phyloP scores from a whole-genome alignment of 1,140 invertebrate species.

The Acromyrmex echinatior region DNA sequence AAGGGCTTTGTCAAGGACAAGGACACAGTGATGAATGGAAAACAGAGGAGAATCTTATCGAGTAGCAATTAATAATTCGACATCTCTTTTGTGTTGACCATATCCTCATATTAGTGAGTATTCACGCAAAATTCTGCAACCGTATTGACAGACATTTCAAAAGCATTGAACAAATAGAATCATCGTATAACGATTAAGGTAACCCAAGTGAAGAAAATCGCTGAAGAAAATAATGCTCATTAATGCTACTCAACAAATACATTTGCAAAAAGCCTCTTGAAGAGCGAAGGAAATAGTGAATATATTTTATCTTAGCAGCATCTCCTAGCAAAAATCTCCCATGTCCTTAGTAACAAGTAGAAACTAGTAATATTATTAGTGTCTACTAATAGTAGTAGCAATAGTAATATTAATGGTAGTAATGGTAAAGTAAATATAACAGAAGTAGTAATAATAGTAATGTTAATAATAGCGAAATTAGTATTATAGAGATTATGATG shows the following conservation, averaged over 20 bases:
- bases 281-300: slow-evolving; percentile 10
- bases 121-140: slow-evolving; percentile 16
- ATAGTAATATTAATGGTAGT: slow-evolving; percentile 13
- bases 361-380: slow-evolving; percentile 23
- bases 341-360: slow-evolving; percentile 27
- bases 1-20: slow-evolving; percentile 15
- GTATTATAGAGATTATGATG: slow-evolving; percentile 16
- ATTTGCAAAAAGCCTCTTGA: slow-evolving; percentile 51
- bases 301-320: slow-evolving; percentile 24
- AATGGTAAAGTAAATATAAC: slow-evolving; percentile 13
- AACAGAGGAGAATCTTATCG: slow-evolving; percentile 38
- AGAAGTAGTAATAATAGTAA: slow-evolving; percentile 22
- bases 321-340: slow-evolving; percentile 24
- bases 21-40: slow-evolving; percentile 39
- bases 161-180: neutral
- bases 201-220: neutral
- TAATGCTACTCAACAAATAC: slow-evolving; percentile 56
- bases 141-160: slow-evolving; percentile 15
- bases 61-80: slow-evolving; percentile 59
- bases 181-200: neutral
- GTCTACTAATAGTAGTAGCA: slow-evolving; percentile 32
- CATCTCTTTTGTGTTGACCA: slow-evolving; percentile 1
- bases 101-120: slow-evolving; percentile 4
- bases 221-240: neutral
- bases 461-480: slow-evolving; percentile 37